Percentiles rank a stretch among this genome's conserved stretches.
These are phyloP conservation scores for Channa argus DNA, from an alignment of 2,113 vertebrate species.

Conservation along the genomic window DNA sequence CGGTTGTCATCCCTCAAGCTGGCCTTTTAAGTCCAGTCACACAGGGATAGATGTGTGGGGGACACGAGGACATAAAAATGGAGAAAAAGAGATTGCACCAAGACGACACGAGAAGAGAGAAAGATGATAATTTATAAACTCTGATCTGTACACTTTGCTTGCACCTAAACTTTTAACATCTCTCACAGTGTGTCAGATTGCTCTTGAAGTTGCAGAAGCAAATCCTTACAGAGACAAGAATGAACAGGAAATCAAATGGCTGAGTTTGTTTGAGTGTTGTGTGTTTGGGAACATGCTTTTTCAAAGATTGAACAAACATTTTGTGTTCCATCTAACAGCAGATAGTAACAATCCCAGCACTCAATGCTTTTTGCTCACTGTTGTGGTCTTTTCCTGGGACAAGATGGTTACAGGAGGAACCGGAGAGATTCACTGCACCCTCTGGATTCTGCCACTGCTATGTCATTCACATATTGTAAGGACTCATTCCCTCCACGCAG, in stretches of 20 bases:
- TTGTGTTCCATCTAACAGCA: not conserved
- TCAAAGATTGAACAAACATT: constrained; percentile 15
- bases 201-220: constrained; percentile 7
- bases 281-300: not conserved
- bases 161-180: constrained; percentile 11
- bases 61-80: constrained; percentile 40
- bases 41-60: constrained; percentile 34
- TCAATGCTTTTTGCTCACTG: not conserved
- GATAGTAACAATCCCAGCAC: constrained; percentile 1
- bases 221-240: not conserved
- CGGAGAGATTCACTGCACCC: constrained; percentile 5
- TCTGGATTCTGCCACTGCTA: constrained; percentile 21
- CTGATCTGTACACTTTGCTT: constrained; percentile 56
- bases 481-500: not conserved
- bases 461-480: constrained; percentile 2
- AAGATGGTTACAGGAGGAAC: constrained; percentile 27
- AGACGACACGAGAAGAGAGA: constrained; percentile 26
- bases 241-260: constrained; percentile 25
- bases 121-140: constrained; percentile 45
- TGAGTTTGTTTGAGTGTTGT: constrained; percentile 4
- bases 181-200: not conserved
- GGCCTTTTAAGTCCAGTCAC: constrained; percentile 76
- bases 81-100: constrained; percentile 35
- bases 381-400: constrained; percentile 4
- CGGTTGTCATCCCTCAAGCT: constrained; percentile 65